These are phyloP conservation scores for Echinops telfairi DNA, from an alignment of 2,113 vertebrate genomes.

Conservation along the genomic window DNA sequence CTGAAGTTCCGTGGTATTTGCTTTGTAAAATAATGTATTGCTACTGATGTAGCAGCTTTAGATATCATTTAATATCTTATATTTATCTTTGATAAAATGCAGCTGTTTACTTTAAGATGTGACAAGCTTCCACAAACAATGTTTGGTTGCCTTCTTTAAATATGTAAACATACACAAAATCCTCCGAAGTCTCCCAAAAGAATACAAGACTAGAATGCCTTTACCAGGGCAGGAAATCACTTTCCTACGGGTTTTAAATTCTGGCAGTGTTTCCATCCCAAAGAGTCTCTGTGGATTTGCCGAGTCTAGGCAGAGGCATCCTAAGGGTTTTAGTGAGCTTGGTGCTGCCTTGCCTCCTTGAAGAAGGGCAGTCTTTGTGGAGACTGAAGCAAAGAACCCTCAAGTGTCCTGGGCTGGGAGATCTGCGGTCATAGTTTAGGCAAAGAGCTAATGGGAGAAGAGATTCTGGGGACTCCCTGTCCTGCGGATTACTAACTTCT, in stretches of 20 bases:
- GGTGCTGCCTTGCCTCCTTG: neutral
- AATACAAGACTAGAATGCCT: neutral
- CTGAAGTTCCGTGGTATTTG: slow-evolving; percentile 70
- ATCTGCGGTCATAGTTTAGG: too few relatives aligned
- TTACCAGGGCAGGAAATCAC: neutral
- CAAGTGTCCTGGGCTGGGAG: neutral
- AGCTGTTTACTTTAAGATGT: too few relatives aligned
- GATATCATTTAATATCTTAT: slow-evolving; percentile 55
- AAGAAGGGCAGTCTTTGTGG: neutral
- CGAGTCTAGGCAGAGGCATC: slow-evolving; percentile 8
- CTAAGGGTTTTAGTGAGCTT: neutral
- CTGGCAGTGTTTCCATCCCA: neutral
- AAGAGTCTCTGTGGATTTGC: neutral
- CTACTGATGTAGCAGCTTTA: slow-evolving; percentile 49
- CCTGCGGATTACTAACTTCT: neutral
- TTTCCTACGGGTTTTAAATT: neutral
- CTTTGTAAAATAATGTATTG: slow-evolving; percentile 71
- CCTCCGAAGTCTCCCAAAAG: too few relatives aligned
- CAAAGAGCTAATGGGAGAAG: too few relatives aligned
- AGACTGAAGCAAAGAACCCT: neutral
- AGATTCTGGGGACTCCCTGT: neutral
- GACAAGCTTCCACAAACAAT: too few relatives aligned
- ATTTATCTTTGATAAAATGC: too few relatives aligned
- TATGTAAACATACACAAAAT: too few relatives aligned
- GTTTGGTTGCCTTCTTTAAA: too few relatives aligned